Conservation (phyloP, 2,113 vertebrate genomes). For the Pedionomus torquatus region DNA sequence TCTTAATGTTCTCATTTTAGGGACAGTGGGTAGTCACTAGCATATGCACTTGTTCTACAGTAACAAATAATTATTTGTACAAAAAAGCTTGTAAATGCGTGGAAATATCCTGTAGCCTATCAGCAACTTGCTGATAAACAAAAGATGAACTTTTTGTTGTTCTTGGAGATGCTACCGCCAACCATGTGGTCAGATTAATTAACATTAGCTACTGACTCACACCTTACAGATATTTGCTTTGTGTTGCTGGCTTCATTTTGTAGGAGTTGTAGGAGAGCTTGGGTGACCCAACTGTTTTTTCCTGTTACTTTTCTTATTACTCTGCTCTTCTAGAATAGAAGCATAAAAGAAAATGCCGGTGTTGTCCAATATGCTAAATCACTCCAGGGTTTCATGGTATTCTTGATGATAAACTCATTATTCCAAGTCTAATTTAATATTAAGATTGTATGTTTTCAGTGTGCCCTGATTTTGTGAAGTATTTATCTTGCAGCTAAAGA, state of each 20-base stretch:
- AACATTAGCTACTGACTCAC: background rate
- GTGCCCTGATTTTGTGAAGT: background rate
- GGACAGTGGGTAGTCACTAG: background rate
- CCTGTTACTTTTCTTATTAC: background rate
- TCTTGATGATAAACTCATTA: background rate
- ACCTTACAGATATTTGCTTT: fast-evolving
- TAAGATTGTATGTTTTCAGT: background rate
- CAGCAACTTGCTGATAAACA: background rate
- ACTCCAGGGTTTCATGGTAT: background rate
- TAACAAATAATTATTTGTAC: background rate
- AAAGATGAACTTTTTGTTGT: fast-evolving
- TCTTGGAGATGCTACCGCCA: background rate
- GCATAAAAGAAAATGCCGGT: background rate
- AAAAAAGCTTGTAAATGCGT: background rate
- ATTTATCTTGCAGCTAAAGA: background rate
- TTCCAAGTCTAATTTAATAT: background rate
- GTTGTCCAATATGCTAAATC: background rate
- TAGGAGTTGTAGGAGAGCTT: background rate
- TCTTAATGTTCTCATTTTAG: background rate
- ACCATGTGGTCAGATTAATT: background rate
- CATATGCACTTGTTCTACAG: background rate
- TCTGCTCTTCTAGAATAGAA: background rate
- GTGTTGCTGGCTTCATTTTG: background rate
- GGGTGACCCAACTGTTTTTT: background rate
- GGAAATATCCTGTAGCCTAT: background rate